Base-by-base conservation (phyloP, 2,797 vertebrate species). In the Anguilla marmorata region DNA sequence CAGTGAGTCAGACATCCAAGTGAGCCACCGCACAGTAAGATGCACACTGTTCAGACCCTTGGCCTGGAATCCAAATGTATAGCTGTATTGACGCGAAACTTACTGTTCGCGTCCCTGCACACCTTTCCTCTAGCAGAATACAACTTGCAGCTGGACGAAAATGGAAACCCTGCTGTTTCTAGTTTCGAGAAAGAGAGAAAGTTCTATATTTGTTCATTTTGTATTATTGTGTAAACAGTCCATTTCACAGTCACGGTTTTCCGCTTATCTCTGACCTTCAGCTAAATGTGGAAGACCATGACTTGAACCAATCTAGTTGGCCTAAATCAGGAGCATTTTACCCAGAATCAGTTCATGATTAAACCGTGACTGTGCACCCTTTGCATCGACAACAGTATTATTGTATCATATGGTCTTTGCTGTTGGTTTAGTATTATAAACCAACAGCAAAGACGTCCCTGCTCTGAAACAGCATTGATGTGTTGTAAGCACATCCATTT, bases 201-300 rank as follows among this genome's bases (percentile, higher is more conserved):
- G 48, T 19, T 33, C 7, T 83, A 8, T 19, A 52, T 52, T 45
- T 45, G 69, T 7, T n/a, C 41, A 14, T 83, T 50, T 21, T 50
- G n/a, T 50, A 41, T 24, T n/a, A 52, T 54, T 84, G 79, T 45
- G 41, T 24, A 52, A 50, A 7, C 11, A 41, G 45, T n/a, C 7
- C 27, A 50, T 84, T 50, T 84, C 50, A 84, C 80, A 30, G 45
- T 84, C 50, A 84, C n/a, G 45, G 50, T 84, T 50, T 84, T 8
- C 16, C 5, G 41, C 50, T 84, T 84, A 50, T 50, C 50, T 27
- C 80, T 84, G 45, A 50, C 50, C 45, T 54, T 50, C 80, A 52
- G 48, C 24, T 56, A 58, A 85, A 60, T 85, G 30, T 41, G 37
- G 33, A 76, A 41, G 74, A 33, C 74, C 74, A 76, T 4, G 33